phyloP scores from a whole-genome alignment of 2,113 vertebrate genomes.

The Oenanthe oenanthe region DNA sequence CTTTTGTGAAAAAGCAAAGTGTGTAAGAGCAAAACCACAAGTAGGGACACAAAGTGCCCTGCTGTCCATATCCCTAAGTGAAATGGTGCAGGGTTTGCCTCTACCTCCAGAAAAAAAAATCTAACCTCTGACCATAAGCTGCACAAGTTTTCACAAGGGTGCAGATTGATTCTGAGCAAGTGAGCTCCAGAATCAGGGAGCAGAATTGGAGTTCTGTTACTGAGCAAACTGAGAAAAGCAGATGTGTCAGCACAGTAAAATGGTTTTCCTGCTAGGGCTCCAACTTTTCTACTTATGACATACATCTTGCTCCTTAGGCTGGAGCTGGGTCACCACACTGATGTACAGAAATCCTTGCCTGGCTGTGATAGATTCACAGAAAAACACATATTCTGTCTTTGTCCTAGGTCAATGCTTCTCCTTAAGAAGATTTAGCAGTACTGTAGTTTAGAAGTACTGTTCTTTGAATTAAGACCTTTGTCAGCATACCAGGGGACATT shows the following conservation, averaged over 20 bases:
- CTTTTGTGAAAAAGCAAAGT: neutral
- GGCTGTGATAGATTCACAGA: neutral
- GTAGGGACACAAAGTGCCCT: neutral
- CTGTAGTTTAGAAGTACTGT: neutral
- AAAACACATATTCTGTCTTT: neutral
- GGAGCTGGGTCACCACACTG: neutral
- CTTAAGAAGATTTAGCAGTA: neutral
- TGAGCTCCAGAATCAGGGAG: neutral
- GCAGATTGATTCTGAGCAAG: neutral
- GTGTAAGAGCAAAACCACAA: neutral
- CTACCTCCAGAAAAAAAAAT: neutral
- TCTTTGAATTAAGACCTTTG: neutral
- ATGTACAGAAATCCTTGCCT: neutral
- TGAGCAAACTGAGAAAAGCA: neutral
- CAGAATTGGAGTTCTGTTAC: neutral
- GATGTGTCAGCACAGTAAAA: neutral
- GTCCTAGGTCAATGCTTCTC: neutral
- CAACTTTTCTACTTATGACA: neutral
- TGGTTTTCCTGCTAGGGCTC: neutral
- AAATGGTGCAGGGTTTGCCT: neutral
- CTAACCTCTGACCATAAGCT: neutral
- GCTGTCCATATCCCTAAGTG: neutral
- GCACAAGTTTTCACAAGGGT: neutral
- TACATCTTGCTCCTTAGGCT: neutral
- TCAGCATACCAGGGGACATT: neutral